Evolutionary conservation across 2,797 vertebrate species (phyloP), one percentile per base, ranked within the genome.

Genomic region (Spinus pinus): DNA sequence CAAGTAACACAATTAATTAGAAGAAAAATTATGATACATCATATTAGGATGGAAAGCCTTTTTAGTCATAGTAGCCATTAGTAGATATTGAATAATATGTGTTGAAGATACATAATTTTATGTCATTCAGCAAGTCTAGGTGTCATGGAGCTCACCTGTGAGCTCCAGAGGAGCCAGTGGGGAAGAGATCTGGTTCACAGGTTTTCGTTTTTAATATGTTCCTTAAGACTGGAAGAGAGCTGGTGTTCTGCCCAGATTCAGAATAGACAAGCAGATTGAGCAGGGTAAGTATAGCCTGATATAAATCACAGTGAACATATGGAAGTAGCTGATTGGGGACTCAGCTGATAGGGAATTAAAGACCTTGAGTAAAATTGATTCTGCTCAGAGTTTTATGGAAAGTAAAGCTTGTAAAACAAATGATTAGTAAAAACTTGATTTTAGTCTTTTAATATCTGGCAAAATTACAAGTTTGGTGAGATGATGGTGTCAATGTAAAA

Each of bases 291-390:
- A 93, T 94, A 96, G 95, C 80, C 83, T 81, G 90, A 75, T 95
- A 95, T 84, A 96, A 96, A 92, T 95, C 93, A 51, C 73, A 62
- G 86, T 84, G 93, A 96, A 79, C 95, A 95, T 95, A 96, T 79
- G 94, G 93, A 96, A 94, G 88, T 92, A 92, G 90, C 95, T 95
- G 93, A 96, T 50, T 95, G 82, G n/a, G 80, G 47, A 56, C 81
- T 96, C 86, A 95, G 81, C 90, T 94, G 82, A 74, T 86, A 46
- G 81, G 71, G 90, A 96, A 93, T 95, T 96, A 96, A 94, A 94
- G 70, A 41, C 62, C 27, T 49, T 58, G 58, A 90, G 44, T 88
- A 79, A 90, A 93, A 96, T 90, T 88, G 84, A 92, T 94, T 95
- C 77, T 69, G 30, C 58, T 93, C 66, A 58, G 62, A 79, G 66